Percentiles rank a stretch among this genome's conserved stretches.
Conservation (phyloP, 2,888 invertebrate genomes). For the Rhimphoctona megacephalus region DNA sequence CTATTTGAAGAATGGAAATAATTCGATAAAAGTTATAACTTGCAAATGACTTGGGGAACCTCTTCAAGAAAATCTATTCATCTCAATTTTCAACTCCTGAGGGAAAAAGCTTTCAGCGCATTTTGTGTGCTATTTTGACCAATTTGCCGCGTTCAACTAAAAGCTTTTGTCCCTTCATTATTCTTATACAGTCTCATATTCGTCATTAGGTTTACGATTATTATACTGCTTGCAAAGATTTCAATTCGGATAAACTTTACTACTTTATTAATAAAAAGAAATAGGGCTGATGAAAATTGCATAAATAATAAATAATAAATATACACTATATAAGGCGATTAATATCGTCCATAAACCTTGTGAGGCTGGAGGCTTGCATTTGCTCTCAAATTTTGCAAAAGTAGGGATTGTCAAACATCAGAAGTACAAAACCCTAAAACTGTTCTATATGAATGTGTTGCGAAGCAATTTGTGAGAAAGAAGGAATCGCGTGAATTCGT, state of each 20-base stretch:
- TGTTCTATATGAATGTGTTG: slow-evolving; percentile 9
- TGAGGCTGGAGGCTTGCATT: background rate
- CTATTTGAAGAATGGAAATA: background rate
- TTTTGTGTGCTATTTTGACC: background rate
- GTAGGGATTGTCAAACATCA: background rate
- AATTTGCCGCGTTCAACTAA: background rate
- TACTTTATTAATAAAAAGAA: too few relatives aligned
- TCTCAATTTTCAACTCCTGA: background rate
- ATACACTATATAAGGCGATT: too few relatives aligned
- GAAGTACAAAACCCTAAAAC: background rate
- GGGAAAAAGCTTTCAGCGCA: background rate
- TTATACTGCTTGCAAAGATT: too few relatives aligned
- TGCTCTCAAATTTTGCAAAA: background rate
- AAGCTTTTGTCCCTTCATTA: background rate
- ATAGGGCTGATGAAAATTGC: too few relatives aligned
- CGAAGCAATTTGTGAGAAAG: background rate
- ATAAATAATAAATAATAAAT: too few relatives aligned
- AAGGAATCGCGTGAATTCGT: slow-evolving; percentile 1
- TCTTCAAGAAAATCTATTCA: background rate
- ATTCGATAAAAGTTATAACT: background rate
- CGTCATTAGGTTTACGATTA: background rate
- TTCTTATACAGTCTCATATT: background rate
- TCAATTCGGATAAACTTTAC: too few relatives aligned
- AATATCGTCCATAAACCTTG: too few relatives aligned
- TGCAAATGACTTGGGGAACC: background rate